Evolutionary conservation across 2,113 vertebrate species (phyloP).

Genomic region (Haemorhous mexicanus): DNA sequence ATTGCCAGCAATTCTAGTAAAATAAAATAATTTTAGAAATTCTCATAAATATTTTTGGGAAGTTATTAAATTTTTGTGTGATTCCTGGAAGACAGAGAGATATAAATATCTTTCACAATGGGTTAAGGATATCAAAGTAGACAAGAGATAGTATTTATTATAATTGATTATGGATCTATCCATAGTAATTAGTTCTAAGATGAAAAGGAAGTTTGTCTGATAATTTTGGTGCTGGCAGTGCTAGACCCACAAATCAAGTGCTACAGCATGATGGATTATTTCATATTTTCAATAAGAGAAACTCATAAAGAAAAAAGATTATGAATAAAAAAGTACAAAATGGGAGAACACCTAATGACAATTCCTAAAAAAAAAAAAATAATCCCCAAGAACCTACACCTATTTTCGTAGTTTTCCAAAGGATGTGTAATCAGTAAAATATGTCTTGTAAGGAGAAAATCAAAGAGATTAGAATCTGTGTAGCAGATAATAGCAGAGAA

Average conservation of each 20-base stretch:
- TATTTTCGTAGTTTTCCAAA: neutral
- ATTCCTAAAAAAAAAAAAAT: neutral
- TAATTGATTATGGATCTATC: neutral
- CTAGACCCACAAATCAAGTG: neutral
- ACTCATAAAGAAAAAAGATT: neutral
- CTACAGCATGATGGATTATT: neutral
- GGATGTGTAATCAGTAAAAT: neutral
- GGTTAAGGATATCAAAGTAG: neutral
- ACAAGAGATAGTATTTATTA: neutral
- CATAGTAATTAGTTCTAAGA: neutral
- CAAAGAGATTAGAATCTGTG: neutral
- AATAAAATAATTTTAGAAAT: neutral
- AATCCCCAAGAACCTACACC: fast-evolving
- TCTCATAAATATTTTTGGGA: neutral
- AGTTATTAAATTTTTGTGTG: neutral
- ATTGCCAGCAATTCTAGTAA: neutral
- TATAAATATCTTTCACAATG: neutral
- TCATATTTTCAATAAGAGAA: neutral
- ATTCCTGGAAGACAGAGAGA: neutral
- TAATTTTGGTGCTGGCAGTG: neutral
- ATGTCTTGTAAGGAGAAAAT: neutral
- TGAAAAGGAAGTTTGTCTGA: neutral
- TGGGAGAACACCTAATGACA: fast-evolving
- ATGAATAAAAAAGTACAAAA: neutral
- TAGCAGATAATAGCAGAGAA: neutral